Evolutionary conservation across 1,140 invertebrate species (phyloP).

Genomic region (Mizuhopecten yessoensis): DNA sequence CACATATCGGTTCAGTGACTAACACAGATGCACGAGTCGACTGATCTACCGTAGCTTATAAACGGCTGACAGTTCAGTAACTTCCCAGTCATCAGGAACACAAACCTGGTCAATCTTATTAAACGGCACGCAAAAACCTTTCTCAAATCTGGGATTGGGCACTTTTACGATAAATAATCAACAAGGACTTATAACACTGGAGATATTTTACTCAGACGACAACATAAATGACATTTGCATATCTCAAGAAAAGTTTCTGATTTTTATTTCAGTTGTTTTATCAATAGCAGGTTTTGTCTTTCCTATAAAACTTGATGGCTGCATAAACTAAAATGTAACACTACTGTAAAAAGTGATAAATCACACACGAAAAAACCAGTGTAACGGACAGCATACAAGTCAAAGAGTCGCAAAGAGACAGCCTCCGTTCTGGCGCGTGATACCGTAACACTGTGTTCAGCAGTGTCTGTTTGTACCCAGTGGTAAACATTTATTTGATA

Average conservation of each 20-base stretch:
- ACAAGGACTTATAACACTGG: neutral
- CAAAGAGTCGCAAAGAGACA: neutral
- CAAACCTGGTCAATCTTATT: neutral
- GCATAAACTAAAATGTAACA: too few relatives aligned
- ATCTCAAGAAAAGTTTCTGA: neutral
- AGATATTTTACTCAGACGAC: neutral
- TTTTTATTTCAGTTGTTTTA: neutral
- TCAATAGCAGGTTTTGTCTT: neutral
- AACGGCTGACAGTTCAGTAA: neutral
- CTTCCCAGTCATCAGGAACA: neutral
- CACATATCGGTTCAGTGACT: neutral
- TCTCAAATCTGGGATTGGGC: neutral
- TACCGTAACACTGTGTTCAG: neutral
- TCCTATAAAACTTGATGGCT: neutral
- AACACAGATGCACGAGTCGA: neutral
- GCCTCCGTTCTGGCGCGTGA: neutral
- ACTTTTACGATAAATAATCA: neutral
- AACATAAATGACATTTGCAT: slow-evolving; percentile 20
- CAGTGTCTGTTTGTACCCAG: neutral
- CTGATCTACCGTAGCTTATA: neutral
- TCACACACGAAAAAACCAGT: neutral
- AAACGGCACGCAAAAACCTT: neutral
- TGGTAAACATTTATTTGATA: slow-evolving; percentile 28
- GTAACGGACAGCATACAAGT: neutral
- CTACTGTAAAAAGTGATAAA: neutral